Evolutionary conservation across 2,888 invertebrate genomes (phyloP).

Genomic region (Parasteatoda lunata): DNA sequence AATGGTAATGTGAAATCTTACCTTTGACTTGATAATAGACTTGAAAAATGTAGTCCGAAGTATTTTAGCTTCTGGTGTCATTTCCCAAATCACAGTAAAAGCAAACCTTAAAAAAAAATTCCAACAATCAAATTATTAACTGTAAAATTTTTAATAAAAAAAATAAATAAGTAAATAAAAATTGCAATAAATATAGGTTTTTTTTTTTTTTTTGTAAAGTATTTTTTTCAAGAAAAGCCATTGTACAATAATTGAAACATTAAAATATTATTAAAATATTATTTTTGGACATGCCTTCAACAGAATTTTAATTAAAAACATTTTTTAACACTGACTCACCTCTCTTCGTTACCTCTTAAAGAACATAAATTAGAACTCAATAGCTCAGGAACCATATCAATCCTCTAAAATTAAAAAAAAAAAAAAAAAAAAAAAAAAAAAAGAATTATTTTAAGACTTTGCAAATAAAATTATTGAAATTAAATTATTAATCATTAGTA

Average conservation of each 20-base stretch:
- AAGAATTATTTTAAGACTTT: neutral
- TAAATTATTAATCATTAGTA: no score
- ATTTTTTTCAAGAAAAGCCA: no score
- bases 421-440: neutral
- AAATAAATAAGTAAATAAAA: no score
- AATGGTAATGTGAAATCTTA: constrained; percentile 8
- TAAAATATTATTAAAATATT: neutral
- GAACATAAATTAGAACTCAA: constrained; percentile 95
- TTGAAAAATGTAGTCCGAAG: constrained; percentile 89
- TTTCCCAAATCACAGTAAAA: constrained; percentile 96
- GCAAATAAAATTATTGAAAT: no score
- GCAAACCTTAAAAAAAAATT: constrained; percentile 91
- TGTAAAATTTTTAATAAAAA: no score
- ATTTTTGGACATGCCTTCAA: no score
- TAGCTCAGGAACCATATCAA: constrained; percentile 94
- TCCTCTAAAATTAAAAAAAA: constrained; percentile 72
- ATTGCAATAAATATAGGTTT: no score
- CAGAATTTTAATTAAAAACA: no score
- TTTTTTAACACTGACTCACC: constrained; percentile 26
- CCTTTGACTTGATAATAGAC: constrained; percentile 82
- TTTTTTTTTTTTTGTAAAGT: no score
- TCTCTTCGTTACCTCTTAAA: constrained; percentile 84
- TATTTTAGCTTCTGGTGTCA: constrained; percentile 88
- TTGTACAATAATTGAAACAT: neutral
- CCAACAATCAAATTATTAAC: neutral